phyloP scores from a whole-genome alignment of 2,888 invertebrate species.

The Neoascia interrupta region DNA sequence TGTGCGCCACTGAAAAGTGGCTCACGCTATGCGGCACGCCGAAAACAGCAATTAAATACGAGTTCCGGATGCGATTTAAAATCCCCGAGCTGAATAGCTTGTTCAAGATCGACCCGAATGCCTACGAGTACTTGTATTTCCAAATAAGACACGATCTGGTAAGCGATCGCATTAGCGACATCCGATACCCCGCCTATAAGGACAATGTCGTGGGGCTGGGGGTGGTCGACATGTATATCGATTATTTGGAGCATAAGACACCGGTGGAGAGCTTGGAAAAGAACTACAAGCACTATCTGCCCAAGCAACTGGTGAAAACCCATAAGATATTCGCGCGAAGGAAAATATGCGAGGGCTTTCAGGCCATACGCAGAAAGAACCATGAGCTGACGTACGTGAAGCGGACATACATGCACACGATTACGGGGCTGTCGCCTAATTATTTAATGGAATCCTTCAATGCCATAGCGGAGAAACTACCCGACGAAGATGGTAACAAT shows the following conservation, averaged over 20 bases:
- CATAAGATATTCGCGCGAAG: constrained; percentile 89
- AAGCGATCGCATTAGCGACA: constrained; percentile 88
- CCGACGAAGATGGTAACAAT: constrained; percentile 83
- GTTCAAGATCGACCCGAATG: constrained; percentile 83
- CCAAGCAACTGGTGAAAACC: constrained; percentile 87
- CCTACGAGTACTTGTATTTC: constrained; percentile 92
- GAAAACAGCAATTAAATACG: constrained; percentile 82
- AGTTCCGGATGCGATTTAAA: constrained; percentile 90
- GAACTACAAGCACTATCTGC: constrained; percentile 91
- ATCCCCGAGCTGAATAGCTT: constrained; percentile 79
- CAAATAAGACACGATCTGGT: constrained; percentile 91
- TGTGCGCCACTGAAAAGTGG: constrained; percentile 85
- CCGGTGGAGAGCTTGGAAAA: constrained; percentile 85
- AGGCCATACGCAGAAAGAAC: constrained; percentile 81
- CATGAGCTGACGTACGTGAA: constrained; percentile 84
- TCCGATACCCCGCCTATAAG: constrained; percentile 88
- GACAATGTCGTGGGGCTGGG: constrained; percentile 90
- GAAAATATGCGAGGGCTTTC: constrained; percentile 85
- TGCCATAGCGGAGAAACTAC: constrained; percentile 80
- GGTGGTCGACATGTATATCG: constrained; percentile 92
- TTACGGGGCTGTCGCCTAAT: constrained; percentile 89
- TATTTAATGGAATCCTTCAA: constrained; percentile 85
- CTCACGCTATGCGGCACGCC: constrained; percentile 84
- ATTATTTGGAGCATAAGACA: constrained; percentile 87
- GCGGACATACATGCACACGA: constrained; percentile 88